Evolutionary conservation across 2,113 vertebrate genomes (phyloP).

Genomic region (Pongo abelii): DNA sequence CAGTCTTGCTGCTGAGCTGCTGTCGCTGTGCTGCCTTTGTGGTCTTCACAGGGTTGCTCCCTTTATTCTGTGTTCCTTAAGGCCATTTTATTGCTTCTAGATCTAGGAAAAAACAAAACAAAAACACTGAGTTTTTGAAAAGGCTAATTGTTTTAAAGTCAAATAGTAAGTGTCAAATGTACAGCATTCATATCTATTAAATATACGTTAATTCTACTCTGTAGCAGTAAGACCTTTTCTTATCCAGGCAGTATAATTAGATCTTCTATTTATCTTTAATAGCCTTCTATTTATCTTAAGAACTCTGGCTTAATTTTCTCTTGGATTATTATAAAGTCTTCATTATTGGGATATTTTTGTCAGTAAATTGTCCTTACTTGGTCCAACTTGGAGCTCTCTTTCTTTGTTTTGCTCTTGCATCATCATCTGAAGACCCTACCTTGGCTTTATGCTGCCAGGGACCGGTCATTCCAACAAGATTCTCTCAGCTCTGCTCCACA

Average conservation of each 20-base stretch:
- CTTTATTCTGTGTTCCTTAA: neutral
- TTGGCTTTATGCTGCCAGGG: neutral
- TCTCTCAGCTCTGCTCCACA: neutral
- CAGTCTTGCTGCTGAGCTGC: neutral
- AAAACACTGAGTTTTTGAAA: neutral
- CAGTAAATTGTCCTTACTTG: neutral
- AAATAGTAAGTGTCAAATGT: neutral
- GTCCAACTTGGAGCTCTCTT: neutral
- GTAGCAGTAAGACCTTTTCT: neutral
- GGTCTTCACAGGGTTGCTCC: neutral
- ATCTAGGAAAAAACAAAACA: neutral
- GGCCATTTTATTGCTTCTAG: neutral
- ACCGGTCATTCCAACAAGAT: neutral
- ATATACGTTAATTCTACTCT: neutral
- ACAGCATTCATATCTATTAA: constrained; percentile 4
- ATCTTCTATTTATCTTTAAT: neutral
- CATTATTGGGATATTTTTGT: neutral
- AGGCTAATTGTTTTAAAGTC: neutral
- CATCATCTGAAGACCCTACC: neutral
- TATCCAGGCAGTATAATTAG: neutral
- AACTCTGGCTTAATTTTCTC: neutral
- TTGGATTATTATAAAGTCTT: neutral
- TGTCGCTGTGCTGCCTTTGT: accelerated
- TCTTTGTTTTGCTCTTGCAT: neutral
- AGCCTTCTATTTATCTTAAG: neutral